phyloP scores from a whole-genome alignment of 2,888 invertebrate species.

The Tanaodytes sp. region DNA sequence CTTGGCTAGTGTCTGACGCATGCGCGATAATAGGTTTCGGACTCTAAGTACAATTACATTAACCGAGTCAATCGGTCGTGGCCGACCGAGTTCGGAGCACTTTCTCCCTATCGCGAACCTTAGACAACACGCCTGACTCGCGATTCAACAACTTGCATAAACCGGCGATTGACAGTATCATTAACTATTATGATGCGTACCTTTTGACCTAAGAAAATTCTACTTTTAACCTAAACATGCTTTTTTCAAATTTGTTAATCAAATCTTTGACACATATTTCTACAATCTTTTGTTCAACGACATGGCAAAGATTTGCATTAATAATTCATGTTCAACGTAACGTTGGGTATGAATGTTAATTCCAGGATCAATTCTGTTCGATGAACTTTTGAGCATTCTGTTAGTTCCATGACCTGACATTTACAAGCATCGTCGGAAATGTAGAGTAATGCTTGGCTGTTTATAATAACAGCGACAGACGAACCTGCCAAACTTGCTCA shows the following conservation, averaged over 20 bases:
- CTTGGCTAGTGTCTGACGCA: conserved; percentile 11
- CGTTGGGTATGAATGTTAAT: too few relatives aligned
- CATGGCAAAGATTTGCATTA: too few relatives aligned
- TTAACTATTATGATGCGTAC: too few relatives aligned
- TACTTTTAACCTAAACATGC: too few relatives aligned
- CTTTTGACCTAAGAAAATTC: too few relatives aligned
- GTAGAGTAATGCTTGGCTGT: conserved; percentile 37
- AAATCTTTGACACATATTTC: too few relatives aligned
- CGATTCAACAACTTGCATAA: conserved; percentile 18
- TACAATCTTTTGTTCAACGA: too few relatives aligned
- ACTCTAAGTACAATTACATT: conserved; percentile 14
- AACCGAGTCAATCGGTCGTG: conserved; percentile 30
- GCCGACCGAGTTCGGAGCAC: conserved; percentile 19
- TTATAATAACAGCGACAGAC: conserved; percentile 42
- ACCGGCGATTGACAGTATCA: too few relatives aligned
- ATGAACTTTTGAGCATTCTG: conserved; percentile 35
- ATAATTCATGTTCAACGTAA: too few relatives aligned
- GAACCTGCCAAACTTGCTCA: too few relatives aligned
- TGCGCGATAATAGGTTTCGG: neutral
- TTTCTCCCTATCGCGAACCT: conserved; percentile 30
- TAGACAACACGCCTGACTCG: conserved; percentile 21
- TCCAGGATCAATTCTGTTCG: too few relatives aligned
- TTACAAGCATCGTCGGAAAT: conserved; percentile 43
- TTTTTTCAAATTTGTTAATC: too few relatives aligned
- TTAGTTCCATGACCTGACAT: conserved; percentile 31